A percentile compares a stretch with the other conserved stretches of the same genome.
Conservation (phyloP, 2,888 invertebrate genomes). For the Xylophagus ater region DNA sequence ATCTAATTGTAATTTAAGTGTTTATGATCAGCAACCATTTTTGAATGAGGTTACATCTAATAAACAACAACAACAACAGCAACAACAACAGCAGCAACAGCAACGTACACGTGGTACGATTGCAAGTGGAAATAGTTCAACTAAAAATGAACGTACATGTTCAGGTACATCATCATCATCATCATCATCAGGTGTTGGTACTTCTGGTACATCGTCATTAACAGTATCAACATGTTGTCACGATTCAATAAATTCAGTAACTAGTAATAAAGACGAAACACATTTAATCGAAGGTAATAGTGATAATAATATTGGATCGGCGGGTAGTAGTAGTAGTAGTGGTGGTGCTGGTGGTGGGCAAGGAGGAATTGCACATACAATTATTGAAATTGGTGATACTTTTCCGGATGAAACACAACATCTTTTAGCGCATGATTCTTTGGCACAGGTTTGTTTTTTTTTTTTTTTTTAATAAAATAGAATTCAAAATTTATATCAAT, state of each 20-base stretch:
- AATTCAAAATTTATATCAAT: neutral
- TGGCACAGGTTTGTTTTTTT: conserved; percentile 12
- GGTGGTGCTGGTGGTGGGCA: conserved; percentile 17
- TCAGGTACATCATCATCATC: conserved; percentile 10
- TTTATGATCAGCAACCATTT: conserved; percentile 24
- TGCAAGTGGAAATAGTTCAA: conserved; percentile 4
- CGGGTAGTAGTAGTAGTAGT: conserved; percentile 15
- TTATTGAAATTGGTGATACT: conserved; percentile 40
- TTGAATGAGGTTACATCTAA: conserved; percentile 19
- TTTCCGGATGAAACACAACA: conserved; percentile 23
- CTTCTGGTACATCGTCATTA: too few relatives aligned
- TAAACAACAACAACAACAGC: conserved; percentile 14
- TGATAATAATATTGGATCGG: conserved; percentile 14
- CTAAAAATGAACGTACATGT: conserved; percentile 13
- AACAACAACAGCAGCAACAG: conserved; percentile 12
- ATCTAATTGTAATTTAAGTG: conserved; percentile 25
- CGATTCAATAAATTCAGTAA: conserved; percentile 8
- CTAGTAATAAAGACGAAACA: conserved; percentile 3
- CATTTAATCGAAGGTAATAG: too few relatives aligned
- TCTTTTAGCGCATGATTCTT: conserved; percentile 15
- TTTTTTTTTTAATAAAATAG: conserved; percentile 5
- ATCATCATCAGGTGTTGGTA: conserved; percentile 9
- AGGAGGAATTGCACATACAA: conserved; percentile 37
- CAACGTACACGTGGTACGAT: conserved; percentile 6
- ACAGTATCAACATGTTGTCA: conserved; percentile 8